Evolutionary conservation across 2,797 vertebrate species (phyloP).

Genomic region (Anguilla pacifica): DNA sequence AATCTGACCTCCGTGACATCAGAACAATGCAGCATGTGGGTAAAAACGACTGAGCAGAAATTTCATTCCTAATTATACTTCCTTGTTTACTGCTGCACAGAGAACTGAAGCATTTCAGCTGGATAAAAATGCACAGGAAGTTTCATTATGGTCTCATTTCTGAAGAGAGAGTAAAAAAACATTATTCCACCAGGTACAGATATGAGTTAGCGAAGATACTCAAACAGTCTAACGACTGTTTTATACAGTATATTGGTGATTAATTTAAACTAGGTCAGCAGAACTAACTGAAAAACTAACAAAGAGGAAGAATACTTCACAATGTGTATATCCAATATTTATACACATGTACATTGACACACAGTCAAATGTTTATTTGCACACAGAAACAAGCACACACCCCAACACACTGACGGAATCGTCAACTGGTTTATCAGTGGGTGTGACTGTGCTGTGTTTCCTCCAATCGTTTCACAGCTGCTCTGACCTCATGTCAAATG

Average conservation of each 20-base stretch:
- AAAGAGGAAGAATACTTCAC: neutral
- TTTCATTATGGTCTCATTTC: slow-evolving; percentile 47
- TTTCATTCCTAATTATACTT: slow-evolving; percentile 33
- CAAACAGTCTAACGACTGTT: slow-evolving; percentile 37
- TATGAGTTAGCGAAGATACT: slow-evolving; percentile 29
- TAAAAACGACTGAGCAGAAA: slow-evolving; percentile 22
- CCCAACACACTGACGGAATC: neutral
- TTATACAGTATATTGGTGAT: slow-evolving; percentile 26
- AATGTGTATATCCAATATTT: neutral
- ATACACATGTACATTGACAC: neutral
- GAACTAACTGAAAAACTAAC: slow-evolving; percentile 40
- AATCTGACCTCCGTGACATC: slow-evolving; percentile 50
- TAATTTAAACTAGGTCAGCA: slow-evolving; percentile 43
- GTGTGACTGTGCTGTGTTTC: neutral
- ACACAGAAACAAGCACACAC: neutral
- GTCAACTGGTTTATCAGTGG: neutral
- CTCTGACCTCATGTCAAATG: neutral
- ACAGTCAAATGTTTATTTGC: neutral
- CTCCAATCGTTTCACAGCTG: neutral
- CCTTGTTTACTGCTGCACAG: slow-evolving; percentile 31
- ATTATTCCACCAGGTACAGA: slow-evolving; percentile 45
- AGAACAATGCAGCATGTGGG: slow-evolving; percentile 46
- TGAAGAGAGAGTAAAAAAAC: slow-evolving; percentile 21
- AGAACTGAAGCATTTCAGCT: slow-evolving; percentile 42
- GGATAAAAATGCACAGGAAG: slow-evolving; percentile 41